Conservation (phyloP, 2,113 vertebrate genomes). For the Galbula dea region DNA sequence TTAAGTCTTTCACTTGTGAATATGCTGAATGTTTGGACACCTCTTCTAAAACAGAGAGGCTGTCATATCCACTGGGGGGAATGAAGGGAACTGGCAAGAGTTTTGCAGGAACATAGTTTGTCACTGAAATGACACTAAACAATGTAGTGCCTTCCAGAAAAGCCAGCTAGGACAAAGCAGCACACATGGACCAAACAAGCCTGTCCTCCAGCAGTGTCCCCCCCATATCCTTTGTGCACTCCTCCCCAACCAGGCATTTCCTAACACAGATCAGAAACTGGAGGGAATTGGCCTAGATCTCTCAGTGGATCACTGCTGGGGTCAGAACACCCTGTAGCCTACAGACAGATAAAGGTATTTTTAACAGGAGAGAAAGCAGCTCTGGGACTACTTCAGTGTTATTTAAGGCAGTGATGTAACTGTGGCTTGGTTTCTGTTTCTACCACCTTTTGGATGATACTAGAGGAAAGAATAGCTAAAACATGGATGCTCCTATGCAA, state of each 20-base stretch:
- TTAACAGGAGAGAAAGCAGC: not conserved
- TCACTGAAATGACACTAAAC: not conserved
- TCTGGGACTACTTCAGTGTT: not conserved
- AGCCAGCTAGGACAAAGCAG: not conserved
- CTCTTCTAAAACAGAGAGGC: not conserved
- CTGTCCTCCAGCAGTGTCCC: not conserved
- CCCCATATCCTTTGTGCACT: not conserved
- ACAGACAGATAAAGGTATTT: not conserved
- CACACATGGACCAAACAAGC: no score
- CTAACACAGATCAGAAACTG: not conserved
- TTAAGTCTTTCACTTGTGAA: not conserved
- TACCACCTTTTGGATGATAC: not conserved
- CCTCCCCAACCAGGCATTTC: not conserved
- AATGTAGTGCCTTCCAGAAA: not conserved
- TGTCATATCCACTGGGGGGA: not conserved
- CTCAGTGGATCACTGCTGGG: not conserved
- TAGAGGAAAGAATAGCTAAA: not conserved
- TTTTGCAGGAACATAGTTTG: not conserved
- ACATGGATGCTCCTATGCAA: not conserved
- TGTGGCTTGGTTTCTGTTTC: not conserved
- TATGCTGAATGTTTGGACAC: not conserved
- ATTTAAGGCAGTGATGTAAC: not conserved
- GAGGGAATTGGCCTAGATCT: not conserved
- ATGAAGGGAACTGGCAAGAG: not conserved
- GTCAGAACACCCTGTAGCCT: not conserved